A percentile compares a stretch with the other conserved stretches of the same genome.
Conservation (phyloP, 2,797 vertebrate species). For the Lophotriccus pileatus region DNA sequence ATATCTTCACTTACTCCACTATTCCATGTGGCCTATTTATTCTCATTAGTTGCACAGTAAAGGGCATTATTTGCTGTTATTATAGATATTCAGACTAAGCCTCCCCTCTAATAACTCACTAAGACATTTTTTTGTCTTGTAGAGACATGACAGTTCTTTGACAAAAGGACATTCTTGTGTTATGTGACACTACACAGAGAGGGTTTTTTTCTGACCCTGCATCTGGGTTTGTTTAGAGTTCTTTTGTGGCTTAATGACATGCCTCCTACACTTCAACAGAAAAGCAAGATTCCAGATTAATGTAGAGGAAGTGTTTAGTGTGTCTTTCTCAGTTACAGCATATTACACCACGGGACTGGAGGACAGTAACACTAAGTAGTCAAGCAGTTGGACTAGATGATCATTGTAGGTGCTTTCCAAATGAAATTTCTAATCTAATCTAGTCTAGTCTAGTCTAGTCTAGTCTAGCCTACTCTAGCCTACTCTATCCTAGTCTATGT, state of each 20-base stretch:
- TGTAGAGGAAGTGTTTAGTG: not conserved
- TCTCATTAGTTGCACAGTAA: not conserved
- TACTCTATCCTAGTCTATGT: not conserved
- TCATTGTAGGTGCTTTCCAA: not conserved
- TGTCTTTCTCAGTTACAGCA: not conserved
- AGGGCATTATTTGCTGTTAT: not conserved
- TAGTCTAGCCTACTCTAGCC: too few species aligned
- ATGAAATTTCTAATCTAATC: not conserved
- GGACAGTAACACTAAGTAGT: not conserved
- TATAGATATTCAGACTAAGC: not conserved
- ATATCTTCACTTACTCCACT: not conserved
- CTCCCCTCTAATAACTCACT: not conserved
- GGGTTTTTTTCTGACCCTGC: rapidly evolving
- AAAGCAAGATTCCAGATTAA: not conserved
- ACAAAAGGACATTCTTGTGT: not conserved
- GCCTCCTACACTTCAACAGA: not conserved
- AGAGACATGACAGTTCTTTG: not conserved
- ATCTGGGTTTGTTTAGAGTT: not conserved
- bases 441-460: too few species aligned
- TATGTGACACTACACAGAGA: rapidly evolving
- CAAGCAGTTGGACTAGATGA: not conserved
- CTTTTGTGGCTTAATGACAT: not conserved
- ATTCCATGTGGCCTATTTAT: not conserved
- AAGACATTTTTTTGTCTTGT: not conserved
- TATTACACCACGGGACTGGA: not conserved